Base-by-base conservation (phyloP, 2,888 invertebrate species). In the Crocallis elinguaria region DNA sequence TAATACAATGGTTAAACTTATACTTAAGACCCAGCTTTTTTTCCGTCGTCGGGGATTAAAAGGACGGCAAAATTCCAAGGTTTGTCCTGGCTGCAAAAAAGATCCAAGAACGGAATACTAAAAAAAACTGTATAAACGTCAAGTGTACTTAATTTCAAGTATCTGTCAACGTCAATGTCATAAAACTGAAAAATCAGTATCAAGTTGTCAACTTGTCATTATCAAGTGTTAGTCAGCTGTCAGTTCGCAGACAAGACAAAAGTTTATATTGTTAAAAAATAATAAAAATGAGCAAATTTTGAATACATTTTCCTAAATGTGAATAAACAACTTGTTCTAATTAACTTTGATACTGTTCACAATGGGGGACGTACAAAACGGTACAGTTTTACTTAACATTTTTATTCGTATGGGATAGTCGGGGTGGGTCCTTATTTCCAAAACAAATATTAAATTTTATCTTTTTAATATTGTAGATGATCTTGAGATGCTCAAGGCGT, bases 401-500 rank as follows among this genome's bases (percentile, higher is more conserved):
- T 21, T 33, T 17, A 19, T 6, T 17, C 11, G 13, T 6, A 11
- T 23, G 3, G 3, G 2, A 5, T 9, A 8, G 5, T 27, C 25
- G 38, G 38, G 38, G 50, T 44, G 44, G 32, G 29, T 21, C 2
- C 8, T 7, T 37, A 9, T 21, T 36, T 30, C 3, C 14, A n/a
- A 1, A 7, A 25, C 1, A n/a, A 2, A n/a, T 9, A 9, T n/a
- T 2, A n/a, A 8, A 19, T 23, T 4, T 5, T 13, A 17, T 25
- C 5, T 3, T 11, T 11, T n/a, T 29, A 29, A 29, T 3, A 11
- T 88, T 88, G 52, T 80, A 95, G 95, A 94, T 73, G 94, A 94
- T 77, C 93, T 93, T 84, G 96, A 96, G 84, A 96, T 97, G 96
- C 93, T 97, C 27, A 95, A 95, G 82, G 96, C 96, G 44, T 87